phyloP scores from a whole-genome alignment of 2,888 invertebrate species.

The Caenorhabditis drosophilae region DNA sequence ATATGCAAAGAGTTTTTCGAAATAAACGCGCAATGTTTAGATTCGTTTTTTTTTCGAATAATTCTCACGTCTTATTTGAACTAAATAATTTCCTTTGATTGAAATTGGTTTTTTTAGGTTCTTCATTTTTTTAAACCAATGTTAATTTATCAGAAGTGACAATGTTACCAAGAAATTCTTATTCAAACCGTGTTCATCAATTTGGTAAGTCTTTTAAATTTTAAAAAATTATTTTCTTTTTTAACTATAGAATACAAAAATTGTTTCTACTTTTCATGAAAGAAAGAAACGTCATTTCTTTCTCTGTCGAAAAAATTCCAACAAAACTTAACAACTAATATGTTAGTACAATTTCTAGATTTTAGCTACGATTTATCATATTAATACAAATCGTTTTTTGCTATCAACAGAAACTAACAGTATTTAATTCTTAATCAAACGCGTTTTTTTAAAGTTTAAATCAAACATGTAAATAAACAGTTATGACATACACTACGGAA shows the following conservation, averaged over 20 bases:
- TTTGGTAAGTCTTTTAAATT: conserved; percentile 33
- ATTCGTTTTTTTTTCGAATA: conserved; percentile 1
- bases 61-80: not conserved
- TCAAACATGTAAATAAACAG: too few species aligned
- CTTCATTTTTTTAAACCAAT: too few species aligned
- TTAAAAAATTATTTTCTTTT: too few species aligned
- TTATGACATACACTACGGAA: too few species aligned
- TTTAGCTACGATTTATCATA: not conserved
- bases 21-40: not conserved
- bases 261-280: not conserved
- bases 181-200: conserved; percentile 37
- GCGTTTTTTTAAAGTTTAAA: too few species aligned
- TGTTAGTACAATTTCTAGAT: not conserved
- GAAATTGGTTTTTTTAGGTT: not conserved
- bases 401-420: too few species aligned
- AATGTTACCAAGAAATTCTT: conserved; percentile 36
- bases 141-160: conserved; percentile 3
- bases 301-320: not conserved
- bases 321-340: too few species aligned
- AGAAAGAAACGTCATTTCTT: not conserved
- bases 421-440: too few species aligned
- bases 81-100: too few species aligned
- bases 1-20: too few species aligned
- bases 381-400: too few species aligned
- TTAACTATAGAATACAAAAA: not conserved